Evolutionary conservation across 2,888 invertebrate species (phyloP).

Genomic region (Antheraea assamensis): DNA sequence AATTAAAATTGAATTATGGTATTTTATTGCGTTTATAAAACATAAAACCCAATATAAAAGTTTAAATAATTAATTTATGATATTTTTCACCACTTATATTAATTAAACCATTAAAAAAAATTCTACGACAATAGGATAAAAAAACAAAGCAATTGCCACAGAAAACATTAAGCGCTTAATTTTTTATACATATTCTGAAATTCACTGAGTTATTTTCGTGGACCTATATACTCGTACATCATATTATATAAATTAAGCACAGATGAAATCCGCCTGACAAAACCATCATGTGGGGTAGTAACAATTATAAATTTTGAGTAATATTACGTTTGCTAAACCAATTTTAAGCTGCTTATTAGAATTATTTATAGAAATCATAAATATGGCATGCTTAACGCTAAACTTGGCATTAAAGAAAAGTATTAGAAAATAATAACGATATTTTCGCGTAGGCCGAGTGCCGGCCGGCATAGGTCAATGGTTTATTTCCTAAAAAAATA

Average conservation of each 20-base stretch:
- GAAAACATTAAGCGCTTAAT: background rate
- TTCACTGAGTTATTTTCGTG: too few species aligned
- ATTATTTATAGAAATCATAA: background rate
- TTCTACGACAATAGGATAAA: background rate
- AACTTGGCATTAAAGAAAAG: background rate
- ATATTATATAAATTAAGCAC: too few species aligned
- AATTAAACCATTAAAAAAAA: background rate
- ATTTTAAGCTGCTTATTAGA: background rate
- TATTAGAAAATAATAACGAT: background rate
- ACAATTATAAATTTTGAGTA: background rate
- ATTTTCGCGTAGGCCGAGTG: slow-evolving; percentile 22
- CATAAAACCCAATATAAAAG: too few species aligned
- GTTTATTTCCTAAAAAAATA: slow-evolving; percentile 34
- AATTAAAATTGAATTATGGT: too few species aligned
- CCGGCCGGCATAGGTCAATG: slow-evolving; percentile 61
- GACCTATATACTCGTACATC: too few species aligned
- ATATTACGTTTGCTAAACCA: background rate
- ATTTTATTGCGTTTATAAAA: too few species aligned
- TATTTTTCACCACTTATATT: background rate
- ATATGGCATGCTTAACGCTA: background rate
- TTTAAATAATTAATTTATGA: too few species aligned
- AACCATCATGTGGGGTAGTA: background rate
- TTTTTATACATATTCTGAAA: background rate
- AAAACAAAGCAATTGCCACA: background rate
- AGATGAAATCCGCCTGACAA: too few species aligned